Conservation (phyloP, 1,140 invertebrate genomes). For the honey bee (Apis mellifera) region Amel_HAv3.1 CM009931.2:12786501-12787000, state of each 20-base stretch:
- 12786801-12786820: slow-evolving; percentile 46
- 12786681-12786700: neutral
- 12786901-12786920: slow-evolving; percentile 3
- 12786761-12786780: neutral
- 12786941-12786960: slow-evolving; percentile 22
- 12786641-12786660: neutral
- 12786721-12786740: slow-evolving; percentile 34
- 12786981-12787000: slow-evolving; percentile 26
- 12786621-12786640: neutral
- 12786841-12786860: neutral
- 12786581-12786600: neutral
- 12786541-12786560: too few relatives aligned
- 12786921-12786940: slow-evolving; percentile 35
- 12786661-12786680: neutral
- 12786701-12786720: neutral
- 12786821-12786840: neutral
- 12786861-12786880: neutral
- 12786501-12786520: too few relatives aligned
- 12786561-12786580: neutral
- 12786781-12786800: slow-evolving; percentile 40
- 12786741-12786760: slow-evolving; percentile 41
- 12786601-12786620: neutral
- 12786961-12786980: slow-evolving; percentile 4
- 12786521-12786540: too few relatives aligned
- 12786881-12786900: neutral